Evolutionary conservation across 2,797 vertebrate genomes (phyloP), one percentile per base, ranked within the genome.

Genomic region (Buphagus erythrorhynchus): DNA sequence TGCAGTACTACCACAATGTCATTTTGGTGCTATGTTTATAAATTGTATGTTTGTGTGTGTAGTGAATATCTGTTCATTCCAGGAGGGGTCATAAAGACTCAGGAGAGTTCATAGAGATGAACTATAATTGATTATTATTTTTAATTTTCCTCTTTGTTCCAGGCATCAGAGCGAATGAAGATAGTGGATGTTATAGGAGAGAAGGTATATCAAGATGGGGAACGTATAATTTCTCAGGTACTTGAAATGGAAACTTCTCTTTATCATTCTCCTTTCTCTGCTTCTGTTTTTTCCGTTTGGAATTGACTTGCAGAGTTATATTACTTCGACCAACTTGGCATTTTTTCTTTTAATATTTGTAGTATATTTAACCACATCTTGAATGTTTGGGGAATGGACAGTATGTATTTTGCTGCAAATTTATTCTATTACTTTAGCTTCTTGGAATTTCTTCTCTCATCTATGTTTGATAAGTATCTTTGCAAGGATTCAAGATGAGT

Each of bases 111-210:
- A 46, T 3, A 40, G 72, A 95, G 29, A 28, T 78, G 42, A 79
- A 25, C 68, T 86, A 2, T 42, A 74, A 83, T 14, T 58, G 48
- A 13, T 81, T 21, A 66, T 45, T 78, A 21, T 76, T n/a, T 84
- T 80, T 51, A 57, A 75, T 87, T 83, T 79, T 73, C 57, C 18
- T 95, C 81, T 94, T 81, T 61, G 12, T 97, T 97, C 46, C 89
- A 99, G 99, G 88, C 98, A 77, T 99, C 98, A 61, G 99, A 99
- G 91, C 97, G 99, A 97, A 99, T 99, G 99, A 99, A 99, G 98
- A 99, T 99, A 78, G 99, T 99, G 92, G 99, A 99, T 93, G 99
- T 99, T 96, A 99, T 99, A 97, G 99, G 99, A 94, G 97, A 98
- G 67, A 99, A 99, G 96, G 96, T 97, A 76, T 99, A 99, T 97